phyloP scores from a whole-genome alignment of 2,888 invertebrate genomes.

The Cosmopolites sordidus region DNA sequence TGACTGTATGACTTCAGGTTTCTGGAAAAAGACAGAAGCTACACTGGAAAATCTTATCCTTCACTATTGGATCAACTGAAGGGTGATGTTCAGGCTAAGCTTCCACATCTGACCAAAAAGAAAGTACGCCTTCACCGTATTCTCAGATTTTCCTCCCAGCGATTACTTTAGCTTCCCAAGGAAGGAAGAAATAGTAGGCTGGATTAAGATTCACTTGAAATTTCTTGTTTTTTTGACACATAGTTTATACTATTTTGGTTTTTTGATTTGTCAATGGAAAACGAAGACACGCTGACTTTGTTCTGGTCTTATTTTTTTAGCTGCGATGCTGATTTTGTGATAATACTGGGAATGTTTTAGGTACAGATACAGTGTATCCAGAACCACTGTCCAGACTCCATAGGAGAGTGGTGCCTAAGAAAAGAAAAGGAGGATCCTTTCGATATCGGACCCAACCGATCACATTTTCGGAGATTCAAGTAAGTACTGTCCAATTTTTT shows the following conservation, averaged over 20 bases:
- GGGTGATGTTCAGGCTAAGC: too few relatives aligned
- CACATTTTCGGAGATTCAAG: conserved; percentile 73
- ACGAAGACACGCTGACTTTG: background rate
- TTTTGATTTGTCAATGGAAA: background rate
- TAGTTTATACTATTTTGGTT: background rate
- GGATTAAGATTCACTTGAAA: too few relatives aligned
- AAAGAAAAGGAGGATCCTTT: conserved; percentile 50
- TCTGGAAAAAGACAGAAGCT: too few relatives aligned
- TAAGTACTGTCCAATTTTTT: too few relatives aligned
- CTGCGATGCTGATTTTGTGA: background rate
- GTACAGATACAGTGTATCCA: conserved; percentile 66
- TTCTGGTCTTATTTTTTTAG: background rate
- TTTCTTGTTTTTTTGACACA: background rate
- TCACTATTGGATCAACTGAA: too few relatives aligned
- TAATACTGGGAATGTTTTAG: conserved; percentile 31
- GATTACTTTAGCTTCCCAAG: too few relatives aligned
- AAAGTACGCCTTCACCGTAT: too few relatives aligned
- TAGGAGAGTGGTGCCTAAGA: conserved; percentile 55
- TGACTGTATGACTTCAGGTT: too few relatives aligned
- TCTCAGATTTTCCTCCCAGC: too few relatives aligned
- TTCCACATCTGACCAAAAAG: too few relatives aligned
- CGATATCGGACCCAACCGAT: conserved; percentile 67
- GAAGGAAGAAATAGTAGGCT: too few relatives aligned
- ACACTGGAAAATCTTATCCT: too few relatives aligned
- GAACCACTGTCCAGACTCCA: conserved; percentile 62